Conservation (phyloP, 2,797 vertebrate species). For the Pseudochaenichthys georgianus region DNA sequence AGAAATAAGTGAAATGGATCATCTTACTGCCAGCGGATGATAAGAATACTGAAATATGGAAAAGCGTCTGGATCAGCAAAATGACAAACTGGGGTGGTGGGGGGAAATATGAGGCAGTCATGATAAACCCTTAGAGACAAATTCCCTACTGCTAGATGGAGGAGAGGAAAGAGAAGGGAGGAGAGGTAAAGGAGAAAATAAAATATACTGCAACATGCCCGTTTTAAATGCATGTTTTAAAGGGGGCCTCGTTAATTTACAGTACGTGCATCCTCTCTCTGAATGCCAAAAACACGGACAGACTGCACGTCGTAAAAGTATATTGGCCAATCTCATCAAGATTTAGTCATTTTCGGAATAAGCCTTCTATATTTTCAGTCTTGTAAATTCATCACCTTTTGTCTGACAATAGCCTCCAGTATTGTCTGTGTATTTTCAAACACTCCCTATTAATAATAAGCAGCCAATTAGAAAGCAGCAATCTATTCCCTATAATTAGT, state of each 20-base stretch:
- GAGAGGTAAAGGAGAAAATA: constrained; percentile 41
- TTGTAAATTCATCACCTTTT: constrained; percentile 27
- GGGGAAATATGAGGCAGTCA: constrained; percentile 72
- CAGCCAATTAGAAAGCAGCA: constrained; percentile 4
- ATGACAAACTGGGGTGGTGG: constrained; percentile 70
- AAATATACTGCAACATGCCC: constrained; percentile 44
- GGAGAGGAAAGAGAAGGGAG: constrained; percentile 41
- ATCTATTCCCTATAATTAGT: constrained; percentile 50
- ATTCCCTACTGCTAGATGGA: constrained; percentile 71
- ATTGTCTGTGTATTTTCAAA: constrained; percentile 14
- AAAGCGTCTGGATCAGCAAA: constrained; percentile 83
- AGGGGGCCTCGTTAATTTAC: constrained; percentile 54
- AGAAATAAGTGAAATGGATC: constrained; percentile 85
- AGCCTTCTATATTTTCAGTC: not conserved
- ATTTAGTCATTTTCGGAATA: constrained; percentile 19
- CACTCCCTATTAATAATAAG: constrained; percentile 19
- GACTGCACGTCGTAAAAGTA: not conserved
- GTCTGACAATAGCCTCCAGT: constrained; percentile 1
- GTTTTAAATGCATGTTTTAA: constrained; percentile 56
- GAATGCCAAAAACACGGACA: constrained; percentile 17
- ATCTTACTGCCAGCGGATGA: constrained; percentile 82
- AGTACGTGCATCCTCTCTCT: constrained; percentile 25
- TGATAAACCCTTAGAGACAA: constrained; percentile 81
- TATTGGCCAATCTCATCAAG: constrained; percentile 5
- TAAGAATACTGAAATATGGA: constrained; percentile 85